phyloP scores from a whole-genome alignment of 2,888 invertebrate species.

The Luffia ferchaultella region DNA sequence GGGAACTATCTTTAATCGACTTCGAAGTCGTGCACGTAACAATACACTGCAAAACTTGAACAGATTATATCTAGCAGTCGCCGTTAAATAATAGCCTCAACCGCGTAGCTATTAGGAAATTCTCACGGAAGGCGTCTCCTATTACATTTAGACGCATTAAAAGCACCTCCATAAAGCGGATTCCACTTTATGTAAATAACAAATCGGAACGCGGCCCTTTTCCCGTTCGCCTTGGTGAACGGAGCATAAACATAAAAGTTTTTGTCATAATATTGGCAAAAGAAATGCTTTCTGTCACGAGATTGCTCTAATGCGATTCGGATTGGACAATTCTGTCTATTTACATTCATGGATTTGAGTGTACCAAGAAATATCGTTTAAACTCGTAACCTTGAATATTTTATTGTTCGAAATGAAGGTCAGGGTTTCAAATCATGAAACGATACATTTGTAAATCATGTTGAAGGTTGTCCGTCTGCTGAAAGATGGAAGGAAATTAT shows the following conservation, averaged over 20 bases:
- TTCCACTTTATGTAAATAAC: conserved; percentile 23
- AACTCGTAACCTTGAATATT: background rate
- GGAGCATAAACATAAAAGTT: conserved; percentile 39
- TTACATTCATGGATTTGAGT: too few relatives aligned
- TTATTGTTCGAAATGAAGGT: background rate
- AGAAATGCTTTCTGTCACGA: conserved; percentile 51
- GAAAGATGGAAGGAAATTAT: too few relatives aligned
- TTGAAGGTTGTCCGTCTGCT: too few relatives aligned
- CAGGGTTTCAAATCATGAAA: background rate
- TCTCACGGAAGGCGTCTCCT: background rate
- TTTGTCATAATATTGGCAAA: conserved; percentile 46
- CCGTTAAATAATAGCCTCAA: too few relatives aligned
- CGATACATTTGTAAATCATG: too few relatives aligned
- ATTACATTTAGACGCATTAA: background rate
- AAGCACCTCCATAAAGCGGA: background rate
- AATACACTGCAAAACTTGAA: too few relatives aligned
- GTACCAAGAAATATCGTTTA: background rate
- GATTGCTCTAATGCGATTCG: conserved; percentile 39
- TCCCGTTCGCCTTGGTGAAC: background rate
- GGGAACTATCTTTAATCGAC: too few relatives aligned
- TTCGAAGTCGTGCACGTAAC: too few relatives aligned
- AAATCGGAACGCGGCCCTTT: background rate
- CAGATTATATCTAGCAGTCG: too few relatives aligned
- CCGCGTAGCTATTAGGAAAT: background rate
- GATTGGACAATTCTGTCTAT: conserved; percentile 28